Base-by-base conservation (phyloP, 1,140 invertebrate genomes). In the Lutraria rhynchaena region DNA sequence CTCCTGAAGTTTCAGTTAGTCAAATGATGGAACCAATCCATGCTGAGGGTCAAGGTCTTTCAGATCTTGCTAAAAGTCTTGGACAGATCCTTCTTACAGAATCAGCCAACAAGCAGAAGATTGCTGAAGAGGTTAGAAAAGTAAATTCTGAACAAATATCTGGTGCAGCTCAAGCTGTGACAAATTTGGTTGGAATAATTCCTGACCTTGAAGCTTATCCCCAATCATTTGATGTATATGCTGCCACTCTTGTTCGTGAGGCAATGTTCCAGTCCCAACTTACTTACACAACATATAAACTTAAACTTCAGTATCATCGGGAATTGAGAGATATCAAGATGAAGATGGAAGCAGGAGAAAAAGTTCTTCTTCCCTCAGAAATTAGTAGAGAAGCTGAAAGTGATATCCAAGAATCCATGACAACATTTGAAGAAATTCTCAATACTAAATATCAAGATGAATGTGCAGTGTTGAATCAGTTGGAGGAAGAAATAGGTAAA, bases 391-490 rank as follows among this genome's bases (percentile, higher is more conserved):
- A 89, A 51, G 85, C 87, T 22, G 88, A 87, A 51, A 82, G 81
- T 44, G 87, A 88, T 76, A 88, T 89, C 49, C 84, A 89, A 57
- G 75, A 81, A 31, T 83, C 87, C 24, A 33, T 90, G 41, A 70
- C 82, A 27, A 85, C 87, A 29, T 83, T 89, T 85, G 89, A 90
- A 58, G 88, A 89, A 69, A 87, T 89, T 27, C 61, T 90, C 55
- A 88, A 90, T 53, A 89, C 82, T 31, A 89, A 89, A 58, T 89
- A 88, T 75, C 87, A 88, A 51, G 89, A 90, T 83, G 89, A 90
- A 77, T 60, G 84, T 81, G 87, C 88, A 67, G 89, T 89, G 22
- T 71, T 90, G n/a, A 83, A 84, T 70, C 86, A 88, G 17, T 61
- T 90, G 4, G 83, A 87, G 29, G 80, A 73, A 53, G 83, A 89